A percentile compares a stretch with the other conserved stretches of the same genome.
Evolutionary conservation across 2,888 invertebrate species (phyloP).

Genomic region (Oasisia sp.): DNA sequence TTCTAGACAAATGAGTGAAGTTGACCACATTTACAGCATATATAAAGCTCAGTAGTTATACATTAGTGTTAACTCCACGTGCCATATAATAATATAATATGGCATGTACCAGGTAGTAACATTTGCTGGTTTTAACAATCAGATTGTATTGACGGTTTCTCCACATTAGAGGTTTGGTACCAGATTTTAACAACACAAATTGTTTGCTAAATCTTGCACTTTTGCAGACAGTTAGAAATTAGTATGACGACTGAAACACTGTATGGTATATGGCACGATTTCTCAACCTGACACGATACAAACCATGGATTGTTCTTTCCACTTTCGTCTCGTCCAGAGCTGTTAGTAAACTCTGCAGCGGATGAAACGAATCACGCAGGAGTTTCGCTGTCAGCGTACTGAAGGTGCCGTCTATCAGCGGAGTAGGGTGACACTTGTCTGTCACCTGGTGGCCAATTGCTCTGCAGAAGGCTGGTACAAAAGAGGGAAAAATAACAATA

Average conservation of each 20-base stretch:
- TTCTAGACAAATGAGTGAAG: too few relatives aligned
- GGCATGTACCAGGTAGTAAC: too few relatives aligned
- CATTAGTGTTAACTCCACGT: too few relatives aligned
- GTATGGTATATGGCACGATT: not conserved
- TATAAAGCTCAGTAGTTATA: too few relatives aligned
- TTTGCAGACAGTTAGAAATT: not conserved
- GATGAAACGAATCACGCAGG: constrained; percentile 58
- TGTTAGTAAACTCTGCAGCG: constrained; percentile 51
- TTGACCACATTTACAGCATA: too few relatives aligned
- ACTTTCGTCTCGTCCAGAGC: constrained; percentile 13
- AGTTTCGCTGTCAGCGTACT: constrained; percentile 57
- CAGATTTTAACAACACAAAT: too few relatives aligned
- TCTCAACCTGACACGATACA: not conserved
- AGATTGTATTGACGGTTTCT: too few relatives aligned
- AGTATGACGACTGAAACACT: not conserved
- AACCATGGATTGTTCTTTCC: not conserved
- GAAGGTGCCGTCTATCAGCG: constrained; percentile 54
- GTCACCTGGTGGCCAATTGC: constrained; percentile 50
- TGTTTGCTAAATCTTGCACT: too few relatives aligned
- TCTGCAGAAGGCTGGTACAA: constrained; percentile 49
- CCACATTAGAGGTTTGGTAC: too few relatives aligned
- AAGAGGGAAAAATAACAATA: not conserved
- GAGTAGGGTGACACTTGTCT: constrained; percentile 61
- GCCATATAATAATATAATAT: too few relatives aligned
- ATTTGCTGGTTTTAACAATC: too few relatives aligned